These are phyloP conservation scores for Nasonia vitripennis DNA, from an alignment of 1,140 invertebrate genomes.

Conservation along the genomic window DNA sequence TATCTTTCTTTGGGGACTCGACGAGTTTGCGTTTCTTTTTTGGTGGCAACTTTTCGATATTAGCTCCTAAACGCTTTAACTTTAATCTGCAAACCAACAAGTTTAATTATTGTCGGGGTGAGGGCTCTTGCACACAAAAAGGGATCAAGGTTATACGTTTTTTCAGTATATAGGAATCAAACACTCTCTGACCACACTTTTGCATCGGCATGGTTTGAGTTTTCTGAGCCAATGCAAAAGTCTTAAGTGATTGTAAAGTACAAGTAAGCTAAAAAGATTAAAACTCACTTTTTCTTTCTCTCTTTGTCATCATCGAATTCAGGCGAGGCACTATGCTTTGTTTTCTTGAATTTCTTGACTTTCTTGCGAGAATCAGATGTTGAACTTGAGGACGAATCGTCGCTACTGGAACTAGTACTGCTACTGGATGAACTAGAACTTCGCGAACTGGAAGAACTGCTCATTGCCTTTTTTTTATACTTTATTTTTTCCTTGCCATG, in stretches of 20 bases:
- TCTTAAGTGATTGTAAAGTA: background rate
- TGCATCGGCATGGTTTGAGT: background rate
- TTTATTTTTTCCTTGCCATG: conserved; percentile 73
- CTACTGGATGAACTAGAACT: conserved; percentile 79
- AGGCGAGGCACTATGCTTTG: conserved; percentile 78
- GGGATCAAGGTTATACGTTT: background rate
- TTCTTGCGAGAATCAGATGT: conserved; percentile 76
- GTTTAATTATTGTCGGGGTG: conserved; percentile 34
- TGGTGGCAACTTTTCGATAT: conserved; percentile 65
- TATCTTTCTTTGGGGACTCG: conserved; percentile 64
- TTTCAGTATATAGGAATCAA: background rate
- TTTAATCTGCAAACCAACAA: conserved; percentile 63
- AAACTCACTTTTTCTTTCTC: conserved; percentile 70
- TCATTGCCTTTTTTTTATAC: conserved; percentile 79
- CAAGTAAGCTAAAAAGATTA: background rate
- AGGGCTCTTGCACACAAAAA: background rate
- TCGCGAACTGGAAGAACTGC: conserved; percentile 81
- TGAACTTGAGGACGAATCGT: conserved; percentile 76
- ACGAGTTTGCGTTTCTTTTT: conserved; percentile 73
- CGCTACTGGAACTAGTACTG: conserved; percentile 78
- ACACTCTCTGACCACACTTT: background rate
- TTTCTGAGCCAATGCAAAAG: conserved; percentile 14
- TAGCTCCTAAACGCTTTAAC: conserved; percentile 68
- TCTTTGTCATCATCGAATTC: conserved; percentile 75
- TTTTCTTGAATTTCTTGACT: conserved; percentile 76